Percentiles rank a stretch among this genome's conserved stretches.
Evolutionary conservation across 2,797 vertebrate genomes (phyloP).

Genomic region (Oophaga sylvatica): DNA sequence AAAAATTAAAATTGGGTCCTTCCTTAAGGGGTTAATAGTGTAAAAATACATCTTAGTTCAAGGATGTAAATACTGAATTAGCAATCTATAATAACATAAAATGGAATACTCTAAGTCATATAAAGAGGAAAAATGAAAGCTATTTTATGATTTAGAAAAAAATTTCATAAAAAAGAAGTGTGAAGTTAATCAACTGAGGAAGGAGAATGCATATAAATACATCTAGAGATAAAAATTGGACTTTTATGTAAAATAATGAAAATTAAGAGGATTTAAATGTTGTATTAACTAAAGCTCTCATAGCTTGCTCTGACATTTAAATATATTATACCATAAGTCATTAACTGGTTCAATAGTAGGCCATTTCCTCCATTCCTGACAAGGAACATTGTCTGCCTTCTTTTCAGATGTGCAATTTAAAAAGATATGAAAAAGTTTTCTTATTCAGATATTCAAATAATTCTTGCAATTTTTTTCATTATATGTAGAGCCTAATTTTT

Average conservation of each 20-base stretch:
- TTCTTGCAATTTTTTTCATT: too few species aligned
- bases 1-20: too few species aligned
- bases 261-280: neutral
- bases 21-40: neutral
- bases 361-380: too few species aligned
- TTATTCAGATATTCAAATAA: too few species aligned
- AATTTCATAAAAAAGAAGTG: neutral
- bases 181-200: neutral
- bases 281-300: neutral
- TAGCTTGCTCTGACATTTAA: neutral
- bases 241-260: neutral
- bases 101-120: neutral
- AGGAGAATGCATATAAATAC: neutral
- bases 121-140: neutral
- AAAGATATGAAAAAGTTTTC: too few species aligned
- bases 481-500: too few species aligned
- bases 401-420: too few species aligned
- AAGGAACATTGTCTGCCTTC: too few species aligned
- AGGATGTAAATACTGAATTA: neutral
- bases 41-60: neutral
- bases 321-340: neutral
- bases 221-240: neutral
- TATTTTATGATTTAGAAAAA: conserved; percentile 3
- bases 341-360: neutral
- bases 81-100: neutral